Conservation (phyloP, 2,888 invertebrate species). For the Bibio marci region DNA sequence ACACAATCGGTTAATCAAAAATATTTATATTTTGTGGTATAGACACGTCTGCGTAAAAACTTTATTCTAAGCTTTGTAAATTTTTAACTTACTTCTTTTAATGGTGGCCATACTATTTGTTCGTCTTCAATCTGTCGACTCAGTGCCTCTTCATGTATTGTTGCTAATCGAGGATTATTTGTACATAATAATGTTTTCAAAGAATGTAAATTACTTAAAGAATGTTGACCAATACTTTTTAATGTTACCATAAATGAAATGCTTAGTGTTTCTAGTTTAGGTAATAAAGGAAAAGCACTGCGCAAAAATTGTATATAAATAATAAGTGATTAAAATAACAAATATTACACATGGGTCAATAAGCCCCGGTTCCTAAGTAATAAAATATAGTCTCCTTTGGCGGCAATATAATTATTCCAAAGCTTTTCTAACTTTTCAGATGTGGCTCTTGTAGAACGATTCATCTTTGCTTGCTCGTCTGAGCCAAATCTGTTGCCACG, state of each 20-base stretch:
- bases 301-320: conserved; percentile 10
- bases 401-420: no score
- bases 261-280: conserved; percentile 43
- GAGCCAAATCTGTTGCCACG: no score
- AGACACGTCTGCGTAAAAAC: no score
- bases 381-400: no score
- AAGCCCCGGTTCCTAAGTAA: no score
- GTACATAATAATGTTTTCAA: conserved; percentile 41
- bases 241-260: conserved; percentile 49
- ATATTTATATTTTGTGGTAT: no score
- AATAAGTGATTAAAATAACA: conserved; percentile 9
- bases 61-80: no score
- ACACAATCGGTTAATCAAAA: no score
- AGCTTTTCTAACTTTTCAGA: no score
- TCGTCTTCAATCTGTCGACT: conserved; percentile 29
- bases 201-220: conserved; percentile 31
- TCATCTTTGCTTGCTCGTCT: no score
- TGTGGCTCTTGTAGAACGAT: no score
- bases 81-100: conserved; percentile 36
- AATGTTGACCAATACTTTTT: conserved; percentile 33
- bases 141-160: conserved; percentile 45
- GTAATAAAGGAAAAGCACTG: conserved; percentile 46
- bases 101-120: conserved; percentile 41
- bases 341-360: conserved; percentile 1
- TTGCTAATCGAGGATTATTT: conserved; percentile 41